phyloP scores from a whole-genome alignment of 2,888 invertebrate genomes.

The Podotricha telesiphe region DNA sequence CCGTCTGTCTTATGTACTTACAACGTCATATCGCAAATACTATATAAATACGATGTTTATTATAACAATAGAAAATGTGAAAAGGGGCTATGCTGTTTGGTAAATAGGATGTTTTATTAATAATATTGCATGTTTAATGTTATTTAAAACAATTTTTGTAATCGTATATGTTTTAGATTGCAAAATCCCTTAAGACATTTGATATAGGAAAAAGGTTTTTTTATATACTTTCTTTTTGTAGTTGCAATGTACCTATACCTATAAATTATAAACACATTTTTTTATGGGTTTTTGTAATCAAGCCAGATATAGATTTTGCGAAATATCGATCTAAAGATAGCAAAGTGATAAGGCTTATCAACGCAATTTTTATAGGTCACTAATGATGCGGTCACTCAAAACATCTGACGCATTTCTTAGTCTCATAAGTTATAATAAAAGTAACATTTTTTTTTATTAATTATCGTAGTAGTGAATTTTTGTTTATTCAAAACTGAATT shows the following conservation, averaged over 20 bases:
- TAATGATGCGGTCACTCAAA: constrained; percentile 4
- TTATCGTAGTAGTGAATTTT: neutral
- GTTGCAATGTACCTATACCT: too few species aligned
- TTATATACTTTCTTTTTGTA: too few species aligned
- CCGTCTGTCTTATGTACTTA: too few species aligned
- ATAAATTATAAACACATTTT: too few species aligned
- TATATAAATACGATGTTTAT: too few species aligned
- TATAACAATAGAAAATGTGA: too few species aligned
- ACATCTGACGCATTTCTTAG: constrained; percentile 14
- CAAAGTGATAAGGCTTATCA: constrained; percentile 9
- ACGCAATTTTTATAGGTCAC: constrained; percentile 16
- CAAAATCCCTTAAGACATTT: too few species aligned
- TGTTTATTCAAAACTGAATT: too few species aligned
- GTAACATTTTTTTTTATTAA: neutral
- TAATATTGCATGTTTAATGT: too few species aligned
- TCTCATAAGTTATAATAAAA: neutral
- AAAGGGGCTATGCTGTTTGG: too few species aligned
- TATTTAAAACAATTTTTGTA: neutral
- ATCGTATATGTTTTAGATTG: neutral
- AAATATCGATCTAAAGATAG: constrained; percentile 17
- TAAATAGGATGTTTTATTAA: too few species aligned
- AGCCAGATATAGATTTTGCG: neutral
- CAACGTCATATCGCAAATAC: too few species aligned
- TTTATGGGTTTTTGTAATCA: neutral
- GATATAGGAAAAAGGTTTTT: neutral